Conservation (phyloP, 2,888 invertebrate genomes). For the Eupithecia exiguata region DNA sequence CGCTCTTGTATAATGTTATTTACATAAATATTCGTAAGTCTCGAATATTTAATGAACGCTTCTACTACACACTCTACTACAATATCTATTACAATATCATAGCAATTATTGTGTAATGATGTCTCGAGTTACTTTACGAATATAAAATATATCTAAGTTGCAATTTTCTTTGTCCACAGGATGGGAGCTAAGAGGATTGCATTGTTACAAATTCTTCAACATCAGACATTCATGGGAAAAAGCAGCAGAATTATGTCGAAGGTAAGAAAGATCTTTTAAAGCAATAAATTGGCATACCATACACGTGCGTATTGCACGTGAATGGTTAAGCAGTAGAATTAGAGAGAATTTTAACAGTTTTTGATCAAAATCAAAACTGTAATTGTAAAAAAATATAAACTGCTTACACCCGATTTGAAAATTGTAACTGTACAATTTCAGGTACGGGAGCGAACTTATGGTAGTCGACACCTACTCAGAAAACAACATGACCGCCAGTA, state of each 20-base stretch:
- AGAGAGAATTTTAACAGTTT: too few species aligned
- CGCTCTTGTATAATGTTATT: slow-evolving; percentile 28
- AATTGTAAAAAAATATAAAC: too few species aligned
- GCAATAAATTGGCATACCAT: too few species aligned
- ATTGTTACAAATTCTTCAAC: slow-evolving; percentile 98
- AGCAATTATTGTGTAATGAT: background rate
- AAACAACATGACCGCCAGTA: slow-evolving; percentile 94
- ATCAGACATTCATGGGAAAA: slow-evolving; percentile 98
- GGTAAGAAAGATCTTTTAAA: slow-evolving; percentile 82
- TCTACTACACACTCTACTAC: too few species aligned
- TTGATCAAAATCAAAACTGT: too few species aligned
- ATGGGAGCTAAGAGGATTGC: slow-evolving; percentile 95
- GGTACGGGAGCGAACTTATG: slow-evolving; percentile 97
- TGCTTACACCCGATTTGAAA: background rate
- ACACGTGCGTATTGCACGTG: too few species aligned
- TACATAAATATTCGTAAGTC: slow-evolving; percentile 23
- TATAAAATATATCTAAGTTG: background rate
- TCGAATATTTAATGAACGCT: slow-evolving; percentile 24
- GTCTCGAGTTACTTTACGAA: background rate
- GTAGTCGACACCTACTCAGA: slow-evolving; percentile 95
- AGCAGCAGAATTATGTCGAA: slow-evolving; percentile 96
- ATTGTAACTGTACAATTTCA: slow-evolving; percentile 67
- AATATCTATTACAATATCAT: too few species aligned
- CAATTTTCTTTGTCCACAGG: slow-evolving; percentile 85
- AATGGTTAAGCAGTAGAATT: too few species aligned